Conservation (phyloP, 2,113 vertebrate species). For the Lethenteron reissneri region DNA sequence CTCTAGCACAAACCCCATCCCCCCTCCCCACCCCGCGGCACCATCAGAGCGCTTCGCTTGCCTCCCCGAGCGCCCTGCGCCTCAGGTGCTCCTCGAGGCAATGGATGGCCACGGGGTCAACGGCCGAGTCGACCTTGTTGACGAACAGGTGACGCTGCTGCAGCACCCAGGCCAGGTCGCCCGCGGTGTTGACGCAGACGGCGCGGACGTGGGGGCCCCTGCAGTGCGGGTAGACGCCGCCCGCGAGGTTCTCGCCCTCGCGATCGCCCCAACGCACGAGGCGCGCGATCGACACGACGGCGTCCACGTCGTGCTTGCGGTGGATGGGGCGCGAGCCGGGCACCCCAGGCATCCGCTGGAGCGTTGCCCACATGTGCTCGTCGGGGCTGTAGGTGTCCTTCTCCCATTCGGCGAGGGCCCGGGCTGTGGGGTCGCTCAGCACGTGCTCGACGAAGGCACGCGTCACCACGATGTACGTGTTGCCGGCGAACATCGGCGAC, state of each 20-base stretch:
- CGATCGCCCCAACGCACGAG: conserved; percentile 55
- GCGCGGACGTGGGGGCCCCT: conserved; percentile 33
- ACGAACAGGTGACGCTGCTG: conserved; percentile 53
- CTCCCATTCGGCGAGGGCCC: conserved; percentile 38
- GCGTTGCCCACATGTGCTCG: conserved; percentile 62
- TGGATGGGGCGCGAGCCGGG: conserved; percentile 33
- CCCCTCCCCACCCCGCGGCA: too few relatives aligned
- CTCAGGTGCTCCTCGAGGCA: conserved; percentile 56
- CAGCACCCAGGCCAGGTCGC: conserved; percentile 49
- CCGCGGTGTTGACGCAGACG: conserved; percentile 48
- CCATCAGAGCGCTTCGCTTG: too few relatives aligned
- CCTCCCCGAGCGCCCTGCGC: conserved; percentile 23
- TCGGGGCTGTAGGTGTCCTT: conserved; percentile 64
- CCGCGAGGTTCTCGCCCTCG: conserved; percentile 29
- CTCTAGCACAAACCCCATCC: too few relatives aligned
- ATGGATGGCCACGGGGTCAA: conserved; percentile 35
- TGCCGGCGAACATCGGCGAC: conserved; percentile 42
- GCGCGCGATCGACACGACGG: conserved; percentile 39
- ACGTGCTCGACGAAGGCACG: conserved; percentile 32
- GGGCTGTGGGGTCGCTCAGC: conserved; percentile 26
- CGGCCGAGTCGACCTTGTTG: conserved; percentile 55
- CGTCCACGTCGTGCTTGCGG: conserved; percentile 39
- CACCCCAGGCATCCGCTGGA: conserved; percentile 45
- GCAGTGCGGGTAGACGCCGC: conserved; percentile 43
- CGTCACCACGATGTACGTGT: conserved; percentile 52